Base-by-base conservation (phyloP, 2,888 invertebrate genomes). In the Agrotis ipsilon region DNA sequence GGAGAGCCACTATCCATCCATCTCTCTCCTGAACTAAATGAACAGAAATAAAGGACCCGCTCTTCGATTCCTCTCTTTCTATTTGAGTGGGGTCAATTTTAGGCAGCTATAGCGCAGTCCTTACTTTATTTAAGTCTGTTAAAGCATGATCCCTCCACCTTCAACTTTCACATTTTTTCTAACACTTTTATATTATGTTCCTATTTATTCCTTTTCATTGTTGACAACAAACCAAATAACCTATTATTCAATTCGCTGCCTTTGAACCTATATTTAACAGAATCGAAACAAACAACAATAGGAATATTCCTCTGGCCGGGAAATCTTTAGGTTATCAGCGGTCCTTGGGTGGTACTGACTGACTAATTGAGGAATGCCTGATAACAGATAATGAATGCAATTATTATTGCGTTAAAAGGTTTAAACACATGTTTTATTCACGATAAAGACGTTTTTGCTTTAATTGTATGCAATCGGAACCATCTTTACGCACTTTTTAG, bases 251-350 rank as follows among this genome's bases (percentile, higher is more conserved):
- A 46, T 51, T 69, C 24, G 27, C 13, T 13, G 5, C 43, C 48
- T 46, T 45, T 32, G 21, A 75, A 73, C 24, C 21, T 77, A 67
- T 81, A 76, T 77, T 60, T 54, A 78, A 65, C 46, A 32, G 52
- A 48, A 61, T 48, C 19, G 61, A 68, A 68, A 78, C 62, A 69
- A 62, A 60, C 60, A 83, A 85, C 80, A 81, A 70, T 73, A 72
- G 89, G 86, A 91, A 92, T 90, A 91, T 92, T 92, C 90, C 92
- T 87, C 60, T 86, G 90, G 77, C 90, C 91, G 86, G 86, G 85
- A 90, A 89, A 91, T 90, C 90, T 87, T 75, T 54, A 83, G 90
- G 91, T 92, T 91, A 91, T 91, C 90, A 32, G 13, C 52, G 77
- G 87, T 79, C 92, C 90, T 88, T 88, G 72, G 54, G 78, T 79